A percentile compares a stretch with the other conserved stretches of the same genome.
phyloP scores from a whole-genome alignment of 2,888 invertebrate species.

The Bursaphelenchus okinawaensis region DNA sequence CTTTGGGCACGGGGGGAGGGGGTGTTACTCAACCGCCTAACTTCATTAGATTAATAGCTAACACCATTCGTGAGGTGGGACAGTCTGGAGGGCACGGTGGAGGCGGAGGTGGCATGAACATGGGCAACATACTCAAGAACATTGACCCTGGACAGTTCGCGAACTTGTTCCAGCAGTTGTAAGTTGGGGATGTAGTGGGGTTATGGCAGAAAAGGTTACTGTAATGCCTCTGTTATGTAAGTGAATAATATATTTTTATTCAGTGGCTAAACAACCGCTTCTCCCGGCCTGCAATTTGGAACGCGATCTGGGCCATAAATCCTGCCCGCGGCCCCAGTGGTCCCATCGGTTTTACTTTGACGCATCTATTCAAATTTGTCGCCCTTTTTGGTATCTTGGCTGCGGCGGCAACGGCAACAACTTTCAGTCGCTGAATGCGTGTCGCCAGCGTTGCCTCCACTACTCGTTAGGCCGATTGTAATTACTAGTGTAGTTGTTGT shows the following conservation, averaged over 20 bases:
- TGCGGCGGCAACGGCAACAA: slow-evolving; percentile 24
- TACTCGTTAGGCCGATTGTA: neutral
- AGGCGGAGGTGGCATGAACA: slow-evolving; percentile 15
- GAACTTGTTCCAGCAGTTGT: slow-evolving; percentile 29
- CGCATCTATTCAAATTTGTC: slow-evolving; percentile 3
- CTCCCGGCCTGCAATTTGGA: slow-evolving; percentile 8
- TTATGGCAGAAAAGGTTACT: no score
- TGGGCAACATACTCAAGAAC: slow-evolving; percentile 15
- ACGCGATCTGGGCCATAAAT: slow-evolving; percentile 19
- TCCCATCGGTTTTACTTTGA: slow-evolving; percentile 29
- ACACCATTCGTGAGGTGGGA: slow-evolving; percentile 28
- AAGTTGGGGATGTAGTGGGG: no score
- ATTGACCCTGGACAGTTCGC: slow-evolving; percentile 28
- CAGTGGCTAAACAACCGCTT: slow-evolving; percentile 4
- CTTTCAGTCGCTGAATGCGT: slow-evolving; percentile 17
- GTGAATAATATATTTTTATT: no score
- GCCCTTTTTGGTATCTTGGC: slow-evolving; percentile 23
- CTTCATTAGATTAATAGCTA: slow-evolving; percentile 30
- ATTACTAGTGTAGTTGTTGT: neutral
- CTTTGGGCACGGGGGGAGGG: slow-evolving; percentile 13
- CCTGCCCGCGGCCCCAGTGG: slow-evolving; percentile 18
- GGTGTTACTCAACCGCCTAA: slow-evolving; percentile 22
- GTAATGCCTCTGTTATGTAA: slow-evolving; percentile 4
- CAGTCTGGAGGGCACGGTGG: neutral
- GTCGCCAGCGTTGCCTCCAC: neutral